Percentiles rank a stretch among this genome's conserved stretches.
Evolutionary conservation across 1,140 invertebrate species (phyloP).

Genomic region (Sinonovacula constricta): DNA sequence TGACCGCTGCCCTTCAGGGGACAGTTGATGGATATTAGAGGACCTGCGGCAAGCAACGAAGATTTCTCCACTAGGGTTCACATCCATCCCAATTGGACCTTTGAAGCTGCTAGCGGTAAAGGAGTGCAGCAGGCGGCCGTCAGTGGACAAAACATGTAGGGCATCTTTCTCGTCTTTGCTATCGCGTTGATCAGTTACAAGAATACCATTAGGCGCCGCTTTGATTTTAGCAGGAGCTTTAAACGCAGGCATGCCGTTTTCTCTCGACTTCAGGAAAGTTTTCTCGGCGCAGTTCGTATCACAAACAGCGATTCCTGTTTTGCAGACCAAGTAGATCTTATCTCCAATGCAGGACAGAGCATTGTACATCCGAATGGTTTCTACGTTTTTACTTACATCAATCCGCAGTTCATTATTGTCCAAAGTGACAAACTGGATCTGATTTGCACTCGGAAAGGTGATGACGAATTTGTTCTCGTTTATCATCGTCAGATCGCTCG

Average conservation of each 20-base stretch:
- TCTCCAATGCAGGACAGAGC: conserved; percentile 3
- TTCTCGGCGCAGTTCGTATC: conserved; percentile 14
- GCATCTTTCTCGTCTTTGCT: conserved; percentile 10
- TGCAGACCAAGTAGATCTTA: conserved; percentile 20
- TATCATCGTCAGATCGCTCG: conserved; percentile 32
- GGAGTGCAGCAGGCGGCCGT: conserved; percentile 16
- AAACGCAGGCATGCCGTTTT: conserved; percentile 14
- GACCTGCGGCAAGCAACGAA: conserved; percentile 32
- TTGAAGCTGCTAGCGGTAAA: conserved; percentile 20
- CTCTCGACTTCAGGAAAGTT: conserved; percentile 23
- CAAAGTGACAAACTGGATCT: conserved; percentile 33
- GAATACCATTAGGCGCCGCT: conserved; percentile 2
- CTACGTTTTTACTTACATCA: conserved; percentile 26
- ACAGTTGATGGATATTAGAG: conserved; percentile 18
- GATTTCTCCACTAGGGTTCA: conserved; percentile 9
- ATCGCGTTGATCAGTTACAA: conserved; percentile 32
- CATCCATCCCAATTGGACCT: conserved; percentile 12
- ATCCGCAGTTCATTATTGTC: conserved; percentile 7
- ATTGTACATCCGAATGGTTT: conserved; percentile 23
- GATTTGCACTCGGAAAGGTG: conserved; percentile 12
- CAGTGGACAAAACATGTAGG: conserved; percentile 11
- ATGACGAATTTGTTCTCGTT: conserved; percentile 15
- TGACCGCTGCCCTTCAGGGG: conserved; percentile 8
- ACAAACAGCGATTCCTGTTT: conserved; percentile 27
- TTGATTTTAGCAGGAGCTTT: conserved; percentile 7